Percentiles rank a stretch among this genome's conserved stretches.
phyloP scores from a whole-genome alignment of 2,797 vertebrate genomes.

The Pseudomugil gertrudae region DNA sequence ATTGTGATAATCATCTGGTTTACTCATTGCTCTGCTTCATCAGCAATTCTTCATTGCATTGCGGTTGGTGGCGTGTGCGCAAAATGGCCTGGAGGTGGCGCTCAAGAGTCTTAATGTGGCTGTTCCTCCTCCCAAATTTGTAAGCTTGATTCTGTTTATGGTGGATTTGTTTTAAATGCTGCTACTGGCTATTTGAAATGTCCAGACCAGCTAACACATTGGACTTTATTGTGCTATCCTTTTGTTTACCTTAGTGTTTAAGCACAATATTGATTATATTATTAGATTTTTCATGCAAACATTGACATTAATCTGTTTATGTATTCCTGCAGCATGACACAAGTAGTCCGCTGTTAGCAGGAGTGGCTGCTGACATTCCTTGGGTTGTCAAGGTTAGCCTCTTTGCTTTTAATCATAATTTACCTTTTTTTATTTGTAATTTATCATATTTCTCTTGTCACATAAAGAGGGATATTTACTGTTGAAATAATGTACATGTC shows the following conservation, averaged over 20 bases:
- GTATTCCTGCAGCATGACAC: constrained; percentile 86
- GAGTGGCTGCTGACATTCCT: constrained; percentile 82
- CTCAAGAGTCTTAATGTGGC: constrained; percentile 88
- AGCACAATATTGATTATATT: not conserved
- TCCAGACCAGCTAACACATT: not conserved
- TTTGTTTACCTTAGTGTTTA: not conserved
- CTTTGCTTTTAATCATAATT: not conserved
- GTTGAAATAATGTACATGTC: not conserved
- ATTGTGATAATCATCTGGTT: not conserved
- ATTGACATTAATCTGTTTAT: not conserved
- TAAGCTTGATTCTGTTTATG: constrained; percentile 78
- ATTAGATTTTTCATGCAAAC: not conserved
- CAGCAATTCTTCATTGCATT: constrained; percentile 98
- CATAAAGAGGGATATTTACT: accelerated
- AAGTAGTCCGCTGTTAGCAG: constrained; percentile 87
- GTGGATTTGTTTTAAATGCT: not conserved
- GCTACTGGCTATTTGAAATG: not conserved
- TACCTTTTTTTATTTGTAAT: not conserved
- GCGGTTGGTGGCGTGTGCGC: constrained; percentile 95
- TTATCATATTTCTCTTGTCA: not conserved
- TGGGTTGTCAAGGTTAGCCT: constrained; percentile 94
- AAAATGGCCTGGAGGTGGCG: constrained; percentile 96
- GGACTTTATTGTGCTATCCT: not conserved
- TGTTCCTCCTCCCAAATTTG: constrained; percentile 96
- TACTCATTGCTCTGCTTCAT: not conserved